Evolutionary conservation across 2,797 vertebrate genomes (phyloP), one percentile per base, ranked within the genome.

Genomic region (Galagoides demidoff): DNA sequence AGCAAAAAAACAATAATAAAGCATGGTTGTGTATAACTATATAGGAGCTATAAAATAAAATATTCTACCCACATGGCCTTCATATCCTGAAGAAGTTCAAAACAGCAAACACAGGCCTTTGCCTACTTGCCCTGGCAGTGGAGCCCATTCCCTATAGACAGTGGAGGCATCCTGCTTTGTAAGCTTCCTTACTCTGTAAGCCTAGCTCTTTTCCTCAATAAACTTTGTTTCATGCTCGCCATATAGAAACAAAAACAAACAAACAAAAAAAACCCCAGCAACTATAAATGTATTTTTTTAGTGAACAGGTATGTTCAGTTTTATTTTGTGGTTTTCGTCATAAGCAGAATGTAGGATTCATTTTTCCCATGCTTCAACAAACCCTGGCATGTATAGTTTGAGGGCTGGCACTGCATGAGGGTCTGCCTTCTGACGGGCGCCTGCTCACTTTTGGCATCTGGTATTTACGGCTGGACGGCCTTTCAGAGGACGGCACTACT

Each of bases 401-500:
- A 3, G 85, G 63, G 31, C 9, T 39, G 5, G 61, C 4, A 94
- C 13, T 59, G 19, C 12, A 59, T 23, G 74, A 22, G 23, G 11
- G 7, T 45, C 59, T 25, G 16, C 10, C 61, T 31, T 22, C 49
- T 43, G 61, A 66, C 31, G 81, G 43, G 37, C 2, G 31, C 2
- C 19, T 3, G 66, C 52, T 77, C 29, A 59, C 29, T 59, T 52
- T 34, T 83, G 19, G 52, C 43, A 31, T 85, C 29, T 61, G 74
- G 5, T 37, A 59, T 73, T 68, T 85, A 43, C 57, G n/a, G 63
- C 49, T 88, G 73, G 31, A 61, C 71, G 86, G 61, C 25, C 34
- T 66, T 88, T 83, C 96, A 95, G 95, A 52, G 92, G 95, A 92
- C 76, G 95, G 95, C 92, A 87, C 88, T 22, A 92, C 90, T 63